Evolutionary conservation across 1,140 invertebrate species (phyloP).

Genomic region (Cyphomyrmex costatus): DNA sequence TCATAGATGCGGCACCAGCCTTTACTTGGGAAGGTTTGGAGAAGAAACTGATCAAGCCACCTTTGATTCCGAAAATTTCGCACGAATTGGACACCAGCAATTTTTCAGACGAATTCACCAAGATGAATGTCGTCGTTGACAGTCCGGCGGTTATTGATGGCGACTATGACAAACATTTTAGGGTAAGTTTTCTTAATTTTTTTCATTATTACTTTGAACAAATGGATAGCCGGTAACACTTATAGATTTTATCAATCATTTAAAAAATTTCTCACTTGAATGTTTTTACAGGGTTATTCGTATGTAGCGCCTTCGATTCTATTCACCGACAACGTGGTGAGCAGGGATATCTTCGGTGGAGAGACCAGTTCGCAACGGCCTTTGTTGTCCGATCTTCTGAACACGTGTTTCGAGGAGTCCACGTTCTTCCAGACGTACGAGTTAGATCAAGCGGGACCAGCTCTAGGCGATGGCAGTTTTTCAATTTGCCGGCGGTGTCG

Average conservation of each 20-base stretch:
- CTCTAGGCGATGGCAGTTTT: constrained; percentile 96
- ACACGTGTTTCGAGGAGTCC: constrained; percentile 90
- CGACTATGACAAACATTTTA: constrained; percentile 94
- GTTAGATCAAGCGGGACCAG: constrained; percentile 89
- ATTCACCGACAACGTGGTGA: constrained; percentile 95
- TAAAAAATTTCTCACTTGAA: neutral
- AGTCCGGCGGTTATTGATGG: constrained; percentile 95
- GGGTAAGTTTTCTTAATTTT: constrained; percentile 86
- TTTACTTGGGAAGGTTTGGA: constrained; percentile 92
- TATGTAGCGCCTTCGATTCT: constrained; percentile 97
- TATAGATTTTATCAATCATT: neutral
- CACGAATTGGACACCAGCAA: constrained; percentile 97
- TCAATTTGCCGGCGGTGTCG: constrained; percentile 95
- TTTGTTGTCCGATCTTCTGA: constrained; percentile 71
- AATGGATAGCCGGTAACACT: neutral
- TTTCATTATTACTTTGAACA: neutral
- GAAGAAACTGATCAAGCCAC: constrained; percentile 91
- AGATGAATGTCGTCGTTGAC: constrained; percentile 94
- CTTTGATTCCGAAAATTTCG: constrained; percentile 93
- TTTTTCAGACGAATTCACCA: constrained; percentile 98
- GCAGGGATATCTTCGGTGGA: constrained; percentile 89
- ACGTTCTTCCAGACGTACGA: constrained; percentile 95
- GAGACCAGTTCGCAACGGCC: constrained; percentile 54
- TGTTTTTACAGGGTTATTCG: constrained; percentile 92
- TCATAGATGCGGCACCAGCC: constrained; percentile 86